These are phyloP conservation scores for Xenotilapia flavipinnis DNA, from an alignment of 2,113 vertebrate species.

Conservation along the genomic window DNA sequence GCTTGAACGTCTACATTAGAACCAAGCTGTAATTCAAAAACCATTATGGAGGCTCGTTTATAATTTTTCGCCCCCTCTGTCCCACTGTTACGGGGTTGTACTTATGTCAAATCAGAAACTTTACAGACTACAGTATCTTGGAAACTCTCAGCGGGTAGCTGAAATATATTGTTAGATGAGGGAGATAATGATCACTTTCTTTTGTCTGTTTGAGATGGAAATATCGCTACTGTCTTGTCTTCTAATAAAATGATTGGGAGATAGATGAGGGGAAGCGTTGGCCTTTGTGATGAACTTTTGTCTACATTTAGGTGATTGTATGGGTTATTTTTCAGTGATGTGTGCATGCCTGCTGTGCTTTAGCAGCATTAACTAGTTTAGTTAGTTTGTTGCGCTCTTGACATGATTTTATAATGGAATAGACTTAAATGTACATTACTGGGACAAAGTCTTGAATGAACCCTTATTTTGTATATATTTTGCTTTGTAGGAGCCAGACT, in stretches of 20 bases:
- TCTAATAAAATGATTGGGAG: background rate
- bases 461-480: background rate
- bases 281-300: background rate
- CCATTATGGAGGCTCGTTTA: background rate
- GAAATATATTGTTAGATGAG: background rate
- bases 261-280: background rate
- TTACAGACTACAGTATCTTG: constrained; percentile 7
- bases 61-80: background rate
- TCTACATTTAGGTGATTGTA: background rate
- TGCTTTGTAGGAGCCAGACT: background rate
- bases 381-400: background rate
- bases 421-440: background rate
- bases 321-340: background rate
- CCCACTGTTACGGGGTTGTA: background rate
- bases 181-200: background rate
- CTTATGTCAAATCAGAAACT: background rate
- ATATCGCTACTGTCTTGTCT: background rate
- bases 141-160: background rate
- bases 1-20: background rate
- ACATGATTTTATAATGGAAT: background rate
- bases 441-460: background rate
- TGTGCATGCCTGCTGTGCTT: background rate
- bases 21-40: background rate
- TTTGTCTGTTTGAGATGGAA: background rate
- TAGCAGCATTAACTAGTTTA: background rate